Evolutionary conservation across 2,113 vertebrate species (phyloP), one percentile per base, ranked within the genome.

Genomic region (Garra rufa): DNA sequence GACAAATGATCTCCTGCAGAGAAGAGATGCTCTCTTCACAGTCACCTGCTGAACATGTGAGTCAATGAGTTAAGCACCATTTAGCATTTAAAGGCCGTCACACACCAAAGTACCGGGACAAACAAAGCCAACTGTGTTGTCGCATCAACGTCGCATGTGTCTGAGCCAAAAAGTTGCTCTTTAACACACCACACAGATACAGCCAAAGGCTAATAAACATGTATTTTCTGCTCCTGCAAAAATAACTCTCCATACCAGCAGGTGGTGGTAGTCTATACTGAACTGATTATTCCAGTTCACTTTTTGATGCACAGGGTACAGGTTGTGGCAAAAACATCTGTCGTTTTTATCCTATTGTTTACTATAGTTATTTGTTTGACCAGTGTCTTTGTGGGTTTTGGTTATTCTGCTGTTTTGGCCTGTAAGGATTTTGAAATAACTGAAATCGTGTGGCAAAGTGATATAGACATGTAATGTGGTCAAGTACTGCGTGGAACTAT

Each of bases 1-100:
- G 75, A 44, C 2, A 26, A 59, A 43, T 78, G 55, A 63, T 79
- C 14, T 79, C 41, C 76, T 44, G 55, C 41, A 28, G 76, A 26
- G 41, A 46, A 6, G 38, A 28, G 52, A n/a, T 44, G n/a, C 55
- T 11, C 14, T 44, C 38, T 13, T 78, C 6, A 41, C 7, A 34
- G 19, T 57, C 21, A 77, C 75, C 75, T 59, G 21, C 30, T 77
- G 21, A 34, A n/a, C 17, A 6, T 76, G 46, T 75, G 17, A 34
- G 74, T 5, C 52, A 57, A 57, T n/a, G 3, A 57, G 1, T 1
- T 21, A 30, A 10, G 65, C 65, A 69, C 30, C 34, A n/a, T 34
- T 65, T 30, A 17, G 26, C 26, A 65, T 65, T 65, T 30, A 55
- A 55, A 55, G 52, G 52, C 21, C 1, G 19, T n/a, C 19, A 57